Percentiles rank a stretch among this genome's conserved stretches.
These are phyloP conservation scores for Ptiloglossa arizonensis DNA, from an alignment of 1,140 invertebrate species.

Conservation along the genomic window DNA sequence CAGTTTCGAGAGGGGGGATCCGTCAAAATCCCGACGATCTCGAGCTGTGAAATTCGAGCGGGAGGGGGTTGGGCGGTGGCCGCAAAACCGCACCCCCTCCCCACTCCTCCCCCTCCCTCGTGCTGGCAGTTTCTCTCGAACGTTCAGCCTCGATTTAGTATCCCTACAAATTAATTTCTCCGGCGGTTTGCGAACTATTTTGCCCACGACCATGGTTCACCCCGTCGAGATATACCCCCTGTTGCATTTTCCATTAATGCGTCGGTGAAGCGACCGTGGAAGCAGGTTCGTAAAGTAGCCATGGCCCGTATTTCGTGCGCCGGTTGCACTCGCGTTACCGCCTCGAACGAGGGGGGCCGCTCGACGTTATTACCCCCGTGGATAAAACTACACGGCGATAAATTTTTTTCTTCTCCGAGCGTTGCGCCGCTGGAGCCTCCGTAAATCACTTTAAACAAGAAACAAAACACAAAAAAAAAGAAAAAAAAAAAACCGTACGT, in stretches of 20 bases:
- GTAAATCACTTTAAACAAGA: conserved; percentile 17
- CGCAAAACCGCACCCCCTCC: too few species aligned
- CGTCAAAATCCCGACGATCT: not conserved
- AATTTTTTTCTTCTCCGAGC: not conserved
- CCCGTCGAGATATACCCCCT: conserved; percentile 14
- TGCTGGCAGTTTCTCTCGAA: too few species aligned
- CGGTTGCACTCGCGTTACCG: not conserved
- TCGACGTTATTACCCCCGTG: conserved; percentile 9
- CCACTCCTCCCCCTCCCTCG: too few species aligned
- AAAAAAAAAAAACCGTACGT: too few species aligned
- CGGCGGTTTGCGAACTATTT: not conserved
- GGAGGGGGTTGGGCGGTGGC: too few species aligned
- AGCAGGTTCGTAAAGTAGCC: not conserved
- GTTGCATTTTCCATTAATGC: conserved; percentile 20
- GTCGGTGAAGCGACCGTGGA: conserved; percentile 1
- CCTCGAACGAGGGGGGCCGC: not conserved
- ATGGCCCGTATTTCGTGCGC: not conserved
- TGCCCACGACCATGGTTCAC: not conserved
- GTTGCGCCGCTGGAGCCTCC: not conserved
- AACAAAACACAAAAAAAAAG: too few species aligned
- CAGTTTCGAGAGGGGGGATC: not conserved
- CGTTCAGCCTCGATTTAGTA: conserved; percentile 15
- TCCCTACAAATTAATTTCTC: conserved; percentile 39
- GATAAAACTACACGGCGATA: conserved; percentile 9
- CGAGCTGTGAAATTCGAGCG: not conserved